phyloP scores from a whole-genome alignment of 1,140 invertebrate species.

The Thaumatotibia leucotreta region DNA sequence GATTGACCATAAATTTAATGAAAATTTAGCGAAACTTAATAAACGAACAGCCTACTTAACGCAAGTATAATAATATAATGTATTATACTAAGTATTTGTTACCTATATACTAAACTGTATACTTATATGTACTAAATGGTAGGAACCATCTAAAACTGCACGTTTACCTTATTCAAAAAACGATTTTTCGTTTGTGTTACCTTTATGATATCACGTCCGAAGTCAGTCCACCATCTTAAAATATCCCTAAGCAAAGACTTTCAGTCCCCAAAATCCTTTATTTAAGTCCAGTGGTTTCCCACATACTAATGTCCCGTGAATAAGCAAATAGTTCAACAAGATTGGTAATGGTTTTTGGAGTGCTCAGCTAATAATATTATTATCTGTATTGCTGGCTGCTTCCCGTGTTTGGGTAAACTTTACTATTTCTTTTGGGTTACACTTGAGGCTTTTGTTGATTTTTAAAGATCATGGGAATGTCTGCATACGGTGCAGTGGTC shows the following conservation, averaged over 20 bases:
- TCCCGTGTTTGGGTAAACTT: slow-evolving; percentile 12
- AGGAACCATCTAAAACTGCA: no score
- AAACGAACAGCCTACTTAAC: no score
- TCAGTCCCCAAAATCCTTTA: neutral
- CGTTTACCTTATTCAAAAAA: no score
- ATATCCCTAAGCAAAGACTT: neutral
- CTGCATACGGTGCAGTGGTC: neutral
- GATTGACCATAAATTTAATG: no score
- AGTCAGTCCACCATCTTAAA: neutral
- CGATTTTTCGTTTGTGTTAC: no score
- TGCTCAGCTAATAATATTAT: slow-evolving; percentile 25
- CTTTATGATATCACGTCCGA: no score
- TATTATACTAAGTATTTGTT: no score
- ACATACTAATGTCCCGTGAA: slow-evolving; percentile 10
- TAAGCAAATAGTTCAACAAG: slow-evolving; percentile 15
- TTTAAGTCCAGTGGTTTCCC: neutral
- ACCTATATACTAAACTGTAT: no score
- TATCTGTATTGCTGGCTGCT: slow-evolving; percentile 4
- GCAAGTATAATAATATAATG: no score
- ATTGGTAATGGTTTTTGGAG: slow-evolving; percentile 27
- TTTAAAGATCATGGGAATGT: neutral
- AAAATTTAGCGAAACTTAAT: no score
- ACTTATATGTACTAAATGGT: no score
- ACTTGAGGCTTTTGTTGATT: neutral
- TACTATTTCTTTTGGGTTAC: neutral